Conservation (phyloP, 2,797 vertebrate species). For the Mormyrus hasselquistii region DNA sequence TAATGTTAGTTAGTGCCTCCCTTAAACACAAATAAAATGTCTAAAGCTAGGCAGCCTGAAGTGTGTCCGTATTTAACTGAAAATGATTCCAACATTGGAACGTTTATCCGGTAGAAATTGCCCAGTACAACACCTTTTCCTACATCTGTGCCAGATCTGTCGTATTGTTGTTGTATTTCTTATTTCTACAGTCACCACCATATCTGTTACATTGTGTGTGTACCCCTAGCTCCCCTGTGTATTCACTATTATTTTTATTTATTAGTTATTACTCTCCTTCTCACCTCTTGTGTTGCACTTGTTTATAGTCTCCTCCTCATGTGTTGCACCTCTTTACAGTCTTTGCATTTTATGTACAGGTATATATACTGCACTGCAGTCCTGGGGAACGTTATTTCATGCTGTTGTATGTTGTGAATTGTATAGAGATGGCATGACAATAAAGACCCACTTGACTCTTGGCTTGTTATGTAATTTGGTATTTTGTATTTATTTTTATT, state of each 20-base stretch:
- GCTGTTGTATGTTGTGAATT: too few relatives aligned
- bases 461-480: neutral
- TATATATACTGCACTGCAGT: too few relatives aligned
- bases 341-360: too few relatives aligned
- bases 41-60: neutral
- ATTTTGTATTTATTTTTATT: neutral
- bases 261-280: too few relatives aligned
- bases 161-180: neutral
- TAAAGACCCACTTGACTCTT: neutral
- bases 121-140: neutral
- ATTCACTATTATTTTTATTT: neutral
- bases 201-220: neutral
- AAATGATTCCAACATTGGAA: neutral
- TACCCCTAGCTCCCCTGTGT: neutral
- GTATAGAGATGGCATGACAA: neutral
- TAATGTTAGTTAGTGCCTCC: neutral
- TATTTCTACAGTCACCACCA: neutral
- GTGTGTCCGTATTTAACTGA: neutral
- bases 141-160: neutral
- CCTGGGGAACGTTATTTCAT: too few relatives aligned
- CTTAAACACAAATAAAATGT: neutral
- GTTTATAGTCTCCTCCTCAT: too few relatives aligned
- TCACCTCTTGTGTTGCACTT: too few relatives aligned
- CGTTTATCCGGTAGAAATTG: neutral
- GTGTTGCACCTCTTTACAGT: too few relatives aligned